These are phyloP conservation scores for Chorisops tibialis DNA, from an alignment of 2,888 invertebrate species.

Conservation along the genomic window DNA sequence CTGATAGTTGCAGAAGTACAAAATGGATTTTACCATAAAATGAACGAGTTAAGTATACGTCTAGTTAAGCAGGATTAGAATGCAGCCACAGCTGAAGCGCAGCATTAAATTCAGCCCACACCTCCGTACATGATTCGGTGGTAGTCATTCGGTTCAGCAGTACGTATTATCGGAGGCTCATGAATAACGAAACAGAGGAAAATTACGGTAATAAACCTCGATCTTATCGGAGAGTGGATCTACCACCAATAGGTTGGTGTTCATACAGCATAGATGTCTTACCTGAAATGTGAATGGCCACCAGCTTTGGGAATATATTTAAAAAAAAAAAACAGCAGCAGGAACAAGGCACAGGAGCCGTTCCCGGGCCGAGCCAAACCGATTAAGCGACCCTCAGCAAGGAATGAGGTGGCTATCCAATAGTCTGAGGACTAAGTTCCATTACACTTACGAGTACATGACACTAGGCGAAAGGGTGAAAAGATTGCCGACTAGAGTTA, in stretches of 20 bases:
- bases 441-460: constrained; percentile 22
- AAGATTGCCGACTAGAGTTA: constrained; percentile 9
- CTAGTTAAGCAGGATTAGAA: too few species aligned
- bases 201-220: constrained; percentile 28
- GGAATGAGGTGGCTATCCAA: not conserved
- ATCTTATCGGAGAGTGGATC: constrained; percentile 20
- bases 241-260: constrained; percentile 27
- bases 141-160: not conserved
- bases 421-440: not conserved
- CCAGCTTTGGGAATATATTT: not conserved
- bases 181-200: constrained; percentile 24
- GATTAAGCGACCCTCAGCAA: not conserved
- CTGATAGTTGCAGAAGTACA: not conserved
- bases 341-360: not conserved
- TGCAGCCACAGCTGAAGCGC: too few species aligned
- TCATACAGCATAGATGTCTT: not conserved
- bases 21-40: constrained; percentile 8
- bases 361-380: not conserved
- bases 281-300: too few species aligned
- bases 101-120: not conserved
- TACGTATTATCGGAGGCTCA: constrained; percentile 24
- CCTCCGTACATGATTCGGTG: not conserved
- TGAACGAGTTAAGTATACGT: constrained; percentile 7
- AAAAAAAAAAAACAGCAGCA: not conserved
- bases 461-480: constrained; percentile 6